Evolutionary conservation across 1,140 invertebrate species (phyloP).

Genomic region (Chlorops oryzae): DNA sequence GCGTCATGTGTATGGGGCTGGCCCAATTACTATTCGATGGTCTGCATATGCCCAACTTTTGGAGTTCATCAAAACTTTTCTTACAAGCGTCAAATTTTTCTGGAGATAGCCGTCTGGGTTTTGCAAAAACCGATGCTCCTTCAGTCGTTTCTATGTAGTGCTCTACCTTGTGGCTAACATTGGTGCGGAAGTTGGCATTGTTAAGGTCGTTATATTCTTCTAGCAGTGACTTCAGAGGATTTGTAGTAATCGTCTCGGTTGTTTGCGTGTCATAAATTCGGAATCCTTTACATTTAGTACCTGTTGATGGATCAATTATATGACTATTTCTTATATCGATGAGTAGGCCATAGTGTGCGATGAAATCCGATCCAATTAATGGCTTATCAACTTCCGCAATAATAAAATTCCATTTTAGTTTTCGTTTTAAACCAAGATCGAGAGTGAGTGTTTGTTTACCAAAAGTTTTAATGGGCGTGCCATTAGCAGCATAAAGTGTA

Average conservation of each 20-base stretch:
- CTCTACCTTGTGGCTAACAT: not conserved
- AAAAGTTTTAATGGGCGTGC: not conserved
- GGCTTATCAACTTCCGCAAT: not conserved
- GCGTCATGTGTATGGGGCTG: slow-evolving; percentile 3
- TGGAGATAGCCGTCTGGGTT: slow-evolving; percentile 22
- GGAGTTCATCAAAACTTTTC: slow-evolving; percentile 48
- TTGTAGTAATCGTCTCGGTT: not conserved
- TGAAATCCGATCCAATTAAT: slow-evolving; percentile 7
- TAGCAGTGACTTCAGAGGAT: not conserved
- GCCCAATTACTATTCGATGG: slow-evolving; percentile 5
- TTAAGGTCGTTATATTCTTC: too few relatives aligned
- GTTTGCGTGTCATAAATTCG: too few relatives aligned
- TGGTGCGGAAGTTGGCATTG: not conserved
- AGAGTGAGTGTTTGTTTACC: not conserved
- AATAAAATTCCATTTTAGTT: slow-evolving; percentile 8
- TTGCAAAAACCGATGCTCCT: not conserved
- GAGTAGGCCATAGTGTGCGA: slow-evolving; percentile 1
- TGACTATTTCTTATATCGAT: not conserved
- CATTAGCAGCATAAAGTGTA: slow-evolving; percentile 7
- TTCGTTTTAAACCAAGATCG: not conserved
- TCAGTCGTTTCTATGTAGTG: not conserved
- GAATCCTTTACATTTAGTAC: not conserved
- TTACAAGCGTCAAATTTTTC: slow-evolving; percentile 40
- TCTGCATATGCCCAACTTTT: slow-evolving; percentile 16
- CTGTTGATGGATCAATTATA: slow-evolving; percentile 1